phyloP scores from a whole-genome alignment of 2,888 invertebrate species.

The Xanthorhoe spadicearia region DNA sequence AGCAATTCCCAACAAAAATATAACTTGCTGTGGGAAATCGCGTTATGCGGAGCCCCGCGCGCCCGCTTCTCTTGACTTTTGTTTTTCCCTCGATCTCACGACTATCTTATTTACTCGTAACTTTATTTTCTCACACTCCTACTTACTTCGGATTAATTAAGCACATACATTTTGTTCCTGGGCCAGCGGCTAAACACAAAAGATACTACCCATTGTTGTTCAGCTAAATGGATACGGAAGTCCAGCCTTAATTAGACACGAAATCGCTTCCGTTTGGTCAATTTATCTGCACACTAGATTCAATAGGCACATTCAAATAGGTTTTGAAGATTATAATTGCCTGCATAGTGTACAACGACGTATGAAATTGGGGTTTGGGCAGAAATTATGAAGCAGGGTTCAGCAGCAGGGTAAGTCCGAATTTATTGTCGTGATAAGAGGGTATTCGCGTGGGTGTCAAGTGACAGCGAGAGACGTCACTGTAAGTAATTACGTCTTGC shows the following conservation, averaged over 20 bases:
- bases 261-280: constrained; percentile 47
- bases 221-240: constrained; percentile 55
- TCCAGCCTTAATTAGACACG: constrained; percentile 46
- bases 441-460: constrained; percentile 67
- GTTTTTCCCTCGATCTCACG: constrained; percentile 72
- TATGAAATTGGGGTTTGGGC: not conserved
- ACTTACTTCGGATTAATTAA: constrained; percentile 65
- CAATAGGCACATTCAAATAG: constrained; percentile 19
- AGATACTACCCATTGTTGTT: constrained; percentile 50
- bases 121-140: constrained; percentile 72
- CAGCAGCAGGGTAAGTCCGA: constrained; percentile 60
- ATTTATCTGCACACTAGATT: constrained; percentile 33
- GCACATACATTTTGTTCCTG: constrained; percentile 59
- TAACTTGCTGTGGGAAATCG: constrained; percentile 70
- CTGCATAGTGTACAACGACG: not conserved
- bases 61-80: constrained; percentile 56
- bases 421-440: constrained; percentile 72
- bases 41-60: constrained; percentile 59
- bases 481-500: constrained; percentile 58
- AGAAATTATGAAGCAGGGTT: constrained; percentile 16
- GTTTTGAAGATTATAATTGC: constrained; percentile 7
- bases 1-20: constrained; percentile 71
- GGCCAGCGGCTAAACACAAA: constrained; percentile 48
- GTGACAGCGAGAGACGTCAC: constrained; percentile 63
- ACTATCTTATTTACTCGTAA: constrained; percentile 56